These are phyloP conservation scores for Eclectus roratus DNA, from an alignment of 2,113 vertebrate genomes.

Conservation along the genomic window DNA sequence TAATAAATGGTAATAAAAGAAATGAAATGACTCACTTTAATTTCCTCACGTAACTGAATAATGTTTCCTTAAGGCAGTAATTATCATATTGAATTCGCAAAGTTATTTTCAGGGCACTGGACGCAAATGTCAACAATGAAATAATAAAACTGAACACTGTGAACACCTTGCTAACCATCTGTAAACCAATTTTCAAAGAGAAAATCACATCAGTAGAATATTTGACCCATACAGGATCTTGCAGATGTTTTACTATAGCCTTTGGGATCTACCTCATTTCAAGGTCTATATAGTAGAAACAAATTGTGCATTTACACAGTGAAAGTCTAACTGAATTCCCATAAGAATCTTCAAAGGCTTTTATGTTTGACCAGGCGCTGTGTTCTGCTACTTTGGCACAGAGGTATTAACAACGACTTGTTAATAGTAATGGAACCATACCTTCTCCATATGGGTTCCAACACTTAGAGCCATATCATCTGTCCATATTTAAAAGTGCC, in stretches of 20 bases:
- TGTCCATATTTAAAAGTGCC: conserved; percentile 74
- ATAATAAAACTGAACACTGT: conserved; percentile 49
- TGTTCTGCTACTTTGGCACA: conserved; percentile 74
- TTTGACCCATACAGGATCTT: conserved; percentile 64
- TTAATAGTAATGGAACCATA: conserved; percentile 64
- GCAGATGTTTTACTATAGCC: conserved; percentile 69
- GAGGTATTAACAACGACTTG: conserved; percentile 70
- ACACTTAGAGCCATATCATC: conserved; percentile 52
- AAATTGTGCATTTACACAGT: conserved; percentile 71
- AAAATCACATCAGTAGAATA: conserved; percentile 68
- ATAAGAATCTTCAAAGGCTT: conserved; percentile 65
- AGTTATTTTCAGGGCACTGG: conserved; percentile 46
- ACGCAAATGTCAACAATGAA: conserved; percentile 25
- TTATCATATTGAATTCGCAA: conserved; percentile 21
- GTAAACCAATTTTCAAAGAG: conserved; percentile 69
- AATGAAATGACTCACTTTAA: conserved; percentile 14
- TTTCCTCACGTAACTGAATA: conserved; percentile 33
- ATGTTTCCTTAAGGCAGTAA: conserved; percentile 43
- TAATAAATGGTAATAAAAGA: conserved; percentile 53
- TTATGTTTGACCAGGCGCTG: conserved; percentile 67
- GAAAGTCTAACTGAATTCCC: conserved; percentile 70
- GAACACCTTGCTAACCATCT: conserved; percentile 62
- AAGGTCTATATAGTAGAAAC: conserved; percentile 74
- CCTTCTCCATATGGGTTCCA: conserved; percentile 69
- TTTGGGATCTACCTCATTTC: conserved; percentile 72